These are phyloP conservation scores for Cyprinodon diabolis DNA, from an alignment of 2,797 vertebrate species.

Conservation along the genomic window DNA sequence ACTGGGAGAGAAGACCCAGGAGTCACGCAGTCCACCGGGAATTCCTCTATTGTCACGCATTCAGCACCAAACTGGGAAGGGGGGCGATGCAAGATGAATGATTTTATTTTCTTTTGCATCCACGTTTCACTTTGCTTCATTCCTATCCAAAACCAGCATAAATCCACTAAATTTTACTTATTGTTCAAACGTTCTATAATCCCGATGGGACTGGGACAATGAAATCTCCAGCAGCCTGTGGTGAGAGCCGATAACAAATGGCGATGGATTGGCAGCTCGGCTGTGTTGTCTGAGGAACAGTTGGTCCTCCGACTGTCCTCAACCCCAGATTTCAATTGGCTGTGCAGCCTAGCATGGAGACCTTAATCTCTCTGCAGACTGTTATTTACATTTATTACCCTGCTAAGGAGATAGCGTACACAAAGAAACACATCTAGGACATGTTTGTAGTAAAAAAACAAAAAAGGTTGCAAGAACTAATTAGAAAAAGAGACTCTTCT, in stretches of 20 bases:
- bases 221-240: constrained; percentile 86
- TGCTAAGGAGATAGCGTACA: constrained; percentile 19
- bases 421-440: constrained; percentile 9
- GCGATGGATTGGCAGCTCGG: constrained; percentile 87
- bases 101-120: constrained; percentile 3
- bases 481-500: neutral
- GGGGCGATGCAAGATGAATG: constrained; percentile 12
- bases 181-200: constrained; percentile 19
- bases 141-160: neutral
- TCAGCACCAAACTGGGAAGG: constrained; percentile 46
- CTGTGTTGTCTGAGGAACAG: constrained; percentile 80
- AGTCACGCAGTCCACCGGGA: constrained; percentile 48
- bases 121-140: neutral
- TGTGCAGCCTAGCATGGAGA: constrained; percentile 87
- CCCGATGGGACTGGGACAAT: constrained; percentile 81
- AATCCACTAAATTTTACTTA: constrained; percentile 7
- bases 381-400: constrained; percentile 71
- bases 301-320: constrained; percentile 86
- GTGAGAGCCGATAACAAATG: constrained; percentile 88
- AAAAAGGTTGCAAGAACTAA: neutral
- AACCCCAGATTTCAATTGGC: constrained; percentile 90
- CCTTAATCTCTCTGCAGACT: constrained; percentile 56
- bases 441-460: neutral
- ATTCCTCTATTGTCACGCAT: constrained; percentile 79
- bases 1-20: constrained; percentile 41